Base-by-base conservation (phyloP, 2,113 vertebrate species). In the Sterna hirundo region DNA sequence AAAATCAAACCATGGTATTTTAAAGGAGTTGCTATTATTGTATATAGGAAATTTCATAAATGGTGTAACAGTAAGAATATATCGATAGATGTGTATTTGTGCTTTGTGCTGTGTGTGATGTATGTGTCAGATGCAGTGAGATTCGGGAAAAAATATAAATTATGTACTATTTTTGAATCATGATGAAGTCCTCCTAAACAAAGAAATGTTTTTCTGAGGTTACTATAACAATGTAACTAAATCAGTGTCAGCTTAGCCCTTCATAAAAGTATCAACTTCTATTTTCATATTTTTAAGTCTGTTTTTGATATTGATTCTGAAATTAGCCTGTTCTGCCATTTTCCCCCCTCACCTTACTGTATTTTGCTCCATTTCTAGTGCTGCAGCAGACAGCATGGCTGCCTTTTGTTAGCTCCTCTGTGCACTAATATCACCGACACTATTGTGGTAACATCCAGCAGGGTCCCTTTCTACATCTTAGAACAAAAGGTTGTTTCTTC, bases 321-420 rank as follows among this genome's bases (percentile, higher is more conserved):
- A 91, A 87, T 90, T 79, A 77, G 15, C 29, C 89, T 64, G 6
- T 61, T 77, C n/a, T 93, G 23, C n/a, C 32, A 46, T 51, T 19
- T 61, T 34, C 16, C 2, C 0, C 5, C 34, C 79, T 40, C 55
- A 58, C 49, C 23, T 92, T 62, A 30, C 47, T 93, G 51, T 75
- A 61, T 96, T 88, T 94, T 96, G 47, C 46, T 89, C 79, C 57
- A 49, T 64, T 93, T 83, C 71, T 71, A 74, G 42, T 83, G 72
- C 85, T 84, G 89, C 78, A 93, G 88, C 92, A 91, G 95, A n/a
- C 91, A 94, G 88, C 90, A 93, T 96, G 93, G 86, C 96, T 96
- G 92, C 91, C 91, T 97, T 97, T 96, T 97, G 96, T 97, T 96
- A 97, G 74, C 82, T 80, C 86, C 54, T 94, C 90, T 80, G 74